A percentile compares a stretch with the other conserved stretches of the same genome.
Conservation (phyloP, 2,113 vertebrate species). For the Capreolus pygargus region DNA sequence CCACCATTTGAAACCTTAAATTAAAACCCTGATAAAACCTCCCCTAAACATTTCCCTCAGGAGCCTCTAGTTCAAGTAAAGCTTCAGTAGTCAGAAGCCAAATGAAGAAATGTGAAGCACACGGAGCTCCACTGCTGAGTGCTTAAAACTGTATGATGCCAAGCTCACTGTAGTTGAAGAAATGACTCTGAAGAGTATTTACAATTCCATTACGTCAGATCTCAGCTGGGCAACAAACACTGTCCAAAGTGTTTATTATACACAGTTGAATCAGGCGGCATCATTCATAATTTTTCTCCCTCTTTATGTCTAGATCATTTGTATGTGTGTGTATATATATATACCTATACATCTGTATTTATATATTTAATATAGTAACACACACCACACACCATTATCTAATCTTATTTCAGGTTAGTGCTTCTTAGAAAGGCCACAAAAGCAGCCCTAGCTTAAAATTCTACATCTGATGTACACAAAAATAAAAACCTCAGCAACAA, state of each 20-base stretch:
- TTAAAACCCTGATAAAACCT: slow-evolving; percentile 73
- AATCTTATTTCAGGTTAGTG: slow-evolving; percentile 28
- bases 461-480: slow-evolving; percentile 5
- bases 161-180: slow-evolving; percentile 76
- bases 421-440: slow-evolving; percentile 24
- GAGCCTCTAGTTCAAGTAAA: slow-evolving; percentile 71
- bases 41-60: slow-evolving; percentile 58
- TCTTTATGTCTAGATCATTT: not conserved
- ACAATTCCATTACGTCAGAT: slow-evolving; percentile 73
- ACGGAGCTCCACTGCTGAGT: slow-evolving; percentile 68
- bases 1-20: slow-evolving; percentile 70
- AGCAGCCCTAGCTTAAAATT: slow-evolving; percentile 25
- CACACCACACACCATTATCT: not conserved
- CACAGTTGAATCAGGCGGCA: not conserved
- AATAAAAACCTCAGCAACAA: not conserved
- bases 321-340: not conserved
- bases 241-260: slow-evolving; percentile 66
- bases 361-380: not conserved
- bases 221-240: slow-evolving; percentile 73
- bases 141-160: slow-evolving; percentile 76
- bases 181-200: slow-evolving; percentile 77
- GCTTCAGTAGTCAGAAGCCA: slow-evolving; percentile 72
- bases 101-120: slow-evolving; percentile 76
- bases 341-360: not conserved
- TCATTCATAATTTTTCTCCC: not conserved